Conservation (phyloP, 2,797 vertebrate genomes). For the Sternarchorhynchus goeldii region DNA sequence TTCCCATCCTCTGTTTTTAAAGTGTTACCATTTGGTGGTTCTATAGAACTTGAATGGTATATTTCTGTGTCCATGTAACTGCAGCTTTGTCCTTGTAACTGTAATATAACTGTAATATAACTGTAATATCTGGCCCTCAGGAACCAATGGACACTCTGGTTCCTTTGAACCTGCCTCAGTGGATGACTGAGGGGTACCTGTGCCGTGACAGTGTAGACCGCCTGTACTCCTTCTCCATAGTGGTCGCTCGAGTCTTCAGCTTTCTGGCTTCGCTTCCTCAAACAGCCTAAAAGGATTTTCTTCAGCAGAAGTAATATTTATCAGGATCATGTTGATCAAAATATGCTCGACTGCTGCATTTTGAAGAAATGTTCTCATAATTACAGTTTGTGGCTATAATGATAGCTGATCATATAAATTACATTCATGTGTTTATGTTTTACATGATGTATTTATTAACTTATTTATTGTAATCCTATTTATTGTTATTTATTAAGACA, state of each 20-base stretch:
- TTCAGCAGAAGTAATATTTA: neutral
- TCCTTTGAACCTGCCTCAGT: fast-evolving
- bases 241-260: conserved; percentile 74
- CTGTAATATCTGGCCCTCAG: conserved; percentile 19
- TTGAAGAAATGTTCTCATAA: conserved; percentile 43
- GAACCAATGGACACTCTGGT: neutral
- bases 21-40: too few relatives aligned
- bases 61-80: neutral
- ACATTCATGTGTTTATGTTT: conserved; percentile 65
- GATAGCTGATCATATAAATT: conserved; percentile 56
- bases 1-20: too few relatives aligned
- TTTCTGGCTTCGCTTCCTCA: conserved; percentile 53
- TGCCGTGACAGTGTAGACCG: conserved; percentile 69
- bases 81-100: neutral
- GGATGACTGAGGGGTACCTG: conserved; percentile 49
- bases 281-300: conserved; percentile 21
- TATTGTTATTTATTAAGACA: conserved; percentile 53
- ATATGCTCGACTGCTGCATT: conserved; percentile 40
- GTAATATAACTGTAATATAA: neutral
- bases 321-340: conserved; percentile 70
- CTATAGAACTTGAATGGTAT: neutral
- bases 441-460: conserved; percentile 64
- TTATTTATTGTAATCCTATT: conserved; percentile 56
- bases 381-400: conserved; percentile 3
- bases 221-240: conserved; percentile 77